Evolutionary conservation across 92 coral and sea anemone species (phyloP).

Genomic region (Porites cylindrica): DNA sequence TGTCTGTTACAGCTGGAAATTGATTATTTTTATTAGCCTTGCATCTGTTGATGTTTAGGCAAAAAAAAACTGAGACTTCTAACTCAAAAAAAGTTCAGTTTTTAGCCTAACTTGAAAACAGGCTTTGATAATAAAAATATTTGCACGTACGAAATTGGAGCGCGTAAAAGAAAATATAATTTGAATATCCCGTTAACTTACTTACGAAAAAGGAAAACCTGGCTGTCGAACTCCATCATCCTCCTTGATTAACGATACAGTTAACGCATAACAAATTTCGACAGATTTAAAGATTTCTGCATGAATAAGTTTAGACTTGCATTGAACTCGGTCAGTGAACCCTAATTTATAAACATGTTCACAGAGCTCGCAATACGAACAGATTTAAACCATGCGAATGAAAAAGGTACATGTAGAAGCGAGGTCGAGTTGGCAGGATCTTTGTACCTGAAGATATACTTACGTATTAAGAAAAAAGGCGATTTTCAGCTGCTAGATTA

Average conservation of each 20-base stretch:
- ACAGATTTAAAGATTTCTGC: neutral
- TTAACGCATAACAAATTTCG: neutral
- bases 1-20: neutral
- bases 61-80: neutral
- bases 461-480: neutral
- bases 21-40: neutral
- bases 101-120: neutral
- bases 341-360: neutral
- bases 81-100: neutral
- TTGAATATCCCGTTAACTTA: neutral
- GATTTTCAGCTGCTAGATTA: neutral
- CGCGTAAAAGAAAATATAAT: neutral
- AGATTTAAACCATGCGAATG: neutral
- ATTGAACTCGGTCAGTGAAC: neutral
- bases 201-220: neutral
- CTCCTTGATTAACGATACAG: neutral
- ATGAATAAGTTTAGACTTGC: neutral
- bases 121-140: neutral
- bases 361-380: slow-evolving; percentile 1
- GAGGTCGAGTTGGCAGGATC: neutral
- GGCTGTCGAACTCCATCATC: too few relatives aligned
- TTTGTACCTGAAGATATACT: neutral
- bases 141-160: neutral
- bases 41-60: neutral
- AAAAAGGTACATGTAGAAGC: neutral